Base-by-base conservation (phyloP, 2,113 vertebrate species). In the Hemibates koningsi region DNA sequence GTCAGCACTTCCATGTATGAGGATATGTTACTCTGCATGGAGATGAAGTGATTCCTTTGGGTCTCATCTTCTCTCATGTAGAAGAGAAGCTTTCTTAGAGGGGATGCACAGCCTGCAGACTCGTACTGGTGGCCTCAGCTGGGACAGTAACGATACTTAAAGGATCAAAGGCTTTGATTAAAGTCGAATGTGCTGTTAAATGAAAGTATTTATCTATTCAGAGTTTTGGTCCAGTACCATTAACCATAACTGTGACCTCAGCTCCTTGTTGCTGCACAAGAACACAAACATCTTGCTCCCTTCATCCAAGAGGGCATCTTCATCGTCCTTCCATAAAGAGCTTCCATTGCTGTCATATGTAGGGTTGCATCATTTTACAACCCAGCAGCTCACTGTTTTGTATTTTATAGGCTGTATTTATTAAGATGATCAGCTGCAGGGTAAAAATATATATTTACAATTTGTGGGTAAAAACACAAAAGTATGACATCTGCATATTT, bases 131-230 rank as follows among this genome's bases (percentile, higher is more conserved):
- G 16, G 71, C 41, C 9, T 29, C 13, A 29, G 68, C 12, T 2
- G 38, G 2, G 61, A 66, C 68, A 2, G 41, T 29, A 1, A 12
- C 0, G 6, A 17, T 73, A 27, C 21, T 45, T 43, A 71, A 27
- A 43, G 38, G 24, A 45, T 45, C 66, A 73, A 21, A 45, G 21
- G 13, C 13, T 27, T 45, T 43, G 8, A 27, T 45, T 73, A 73
- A 73, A 45, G 21, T 14, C 16, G 13, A 7, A 48, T 1, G 0
- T 48, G 14, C 21, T 43, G 5, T 45, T 45, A 73, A 27, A 45
- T 27, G 0, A 45, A 9, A 45, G 4, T 9, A 27, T 45, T 16
- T 21, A 43, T 41, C 11, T 36, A 36, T 66, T 16, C 3, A 4
- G 68, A 27, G 41, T 76, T 76, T 16, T 11, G 21, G 21, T 11